phyloP scores from a whole-genome alignment of 2,113 vertebrate genomes.

The Boulengeromyrus knoepffleri region DNA sequence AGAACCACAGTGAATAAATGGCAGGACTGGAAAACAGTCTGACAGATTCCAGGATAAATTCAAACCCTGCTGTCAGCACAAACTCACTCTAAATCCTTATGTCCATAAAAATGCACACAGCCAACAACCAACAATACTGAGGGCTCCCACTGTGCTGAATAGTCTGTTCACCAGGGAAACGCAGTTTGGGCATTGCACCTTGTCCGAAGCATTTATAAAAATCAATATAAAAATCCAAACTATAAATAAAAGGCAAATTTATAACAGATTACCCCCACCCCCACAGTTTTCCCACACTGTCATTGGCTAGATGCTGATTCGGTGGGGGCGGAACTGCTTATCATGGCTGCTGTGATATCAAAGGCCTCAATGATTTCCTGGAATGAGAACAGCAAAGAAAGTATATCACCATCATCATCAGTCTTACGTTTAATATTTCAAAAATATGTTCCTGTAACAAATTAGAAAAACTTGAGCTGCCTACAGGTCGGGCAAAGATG shows the following conservation, averaged over 20 bases:
- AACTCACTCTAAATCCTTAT: neutral
- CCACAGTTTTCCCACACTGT: slow-evolving; percentile 1
- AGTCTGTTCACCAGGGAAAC: neutral
- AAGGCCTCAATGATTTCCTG: slow-evolving; percentile 57
- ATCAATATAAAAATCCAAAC: neutral
- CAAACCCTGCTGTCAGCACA: neutral
- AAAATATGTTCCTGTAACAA: neutral
- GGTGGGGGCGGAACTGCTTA: slow-evolving; percentile 29
- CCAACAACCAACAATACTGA: neutral
- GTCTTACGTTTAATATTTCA: neutral
- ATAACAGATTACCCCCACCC: neutral
- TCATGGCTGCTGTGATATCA: slow-evolving; percentile 54
- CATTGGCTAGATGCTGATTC: slow-evolving; percentile 27
- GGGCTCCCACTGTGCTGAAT: neutral
- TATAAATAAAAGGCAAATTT: slow-evolving; percentile 12
- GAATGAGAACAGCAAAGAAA: slow-evolving; percentile 2
- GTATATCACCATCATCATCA: neutral
- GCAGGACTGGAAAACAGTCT: neutral
- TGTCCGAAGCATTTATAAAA: slow-evolving; percentile 1
- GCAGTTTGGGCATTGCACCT: neutral
- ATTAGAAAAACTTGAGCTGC: neutral
- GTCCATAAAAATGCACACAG: neutral
- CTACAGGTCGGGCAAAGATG: neutral
- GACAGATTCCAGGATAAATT: neutral
- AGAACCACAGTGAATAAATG: neutral